Evolutionary conservation across 2,797 vertebrate species (phyloP).

Genomic region (Okamejei kenojei): DNA sequence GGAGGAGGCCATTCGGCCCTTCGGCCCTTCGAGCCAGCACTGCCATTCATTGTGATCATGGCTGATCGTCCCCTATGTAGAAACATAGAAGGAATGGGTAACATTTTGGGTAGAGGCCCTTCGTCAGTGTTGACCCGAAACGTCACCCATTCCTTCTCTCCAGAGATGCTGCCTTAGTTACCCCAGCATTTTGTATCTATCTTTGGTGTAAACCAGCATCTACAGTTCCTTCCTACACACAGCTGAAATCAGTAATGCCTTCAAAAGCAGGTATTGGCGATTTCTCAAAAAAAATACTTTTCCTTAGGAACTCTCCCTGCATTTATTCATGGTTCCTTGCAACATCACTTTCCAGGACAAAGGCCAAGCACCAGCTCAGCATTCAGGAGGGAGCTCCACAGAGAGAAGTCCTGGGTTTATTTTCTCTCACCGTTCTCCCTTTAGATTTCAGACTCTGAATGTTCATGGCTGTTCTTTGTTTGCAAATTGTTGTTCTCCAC

Average conservation of each 20-base stretch:
- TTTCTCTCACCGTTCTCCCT: background rate
- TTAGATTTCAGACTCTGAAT: background rate
- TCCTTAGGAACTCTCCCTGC: background rate
- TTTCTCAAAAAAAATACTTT: background rate
- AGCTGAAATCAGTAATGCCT: background rate
- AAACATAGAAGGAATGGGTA: too few relatives aligned
- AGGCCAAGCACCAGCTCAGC: background rate
- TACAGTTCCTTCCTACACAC: too few relatives aligned
- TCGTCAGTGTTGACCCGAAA: too few relatives aligned
- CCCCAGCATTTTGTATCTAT: too few relatives aligned
- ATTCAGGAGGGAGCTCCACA: background rate
- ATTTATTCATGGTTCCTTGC: background rate
- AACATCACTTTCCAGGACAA: background rate
- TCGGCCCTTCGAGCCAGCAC: too few relatives aligned
- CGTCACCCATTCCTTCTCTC: too few relatives aligned
- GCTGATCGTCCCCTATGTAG: too few relatives aligned
- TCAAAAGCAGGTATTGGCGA: background rate
- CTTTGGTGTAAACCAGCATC: too few relatives aligned
- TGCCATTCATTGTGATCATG: too few relatives aligned
- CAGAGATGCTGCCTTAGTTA: too few relatives aligned
- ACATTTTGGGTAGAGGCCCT: too few relatives aligned
- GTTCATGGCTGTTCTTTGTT: background rate
- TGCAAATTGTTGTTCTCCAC: background rate
- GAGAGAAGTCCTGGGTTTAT: background rate
- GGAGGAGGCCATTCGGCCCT: too few relatives aligned